Conservation (phyloP, 2,888 invertebrate species). For the Troides helena region DNA sequence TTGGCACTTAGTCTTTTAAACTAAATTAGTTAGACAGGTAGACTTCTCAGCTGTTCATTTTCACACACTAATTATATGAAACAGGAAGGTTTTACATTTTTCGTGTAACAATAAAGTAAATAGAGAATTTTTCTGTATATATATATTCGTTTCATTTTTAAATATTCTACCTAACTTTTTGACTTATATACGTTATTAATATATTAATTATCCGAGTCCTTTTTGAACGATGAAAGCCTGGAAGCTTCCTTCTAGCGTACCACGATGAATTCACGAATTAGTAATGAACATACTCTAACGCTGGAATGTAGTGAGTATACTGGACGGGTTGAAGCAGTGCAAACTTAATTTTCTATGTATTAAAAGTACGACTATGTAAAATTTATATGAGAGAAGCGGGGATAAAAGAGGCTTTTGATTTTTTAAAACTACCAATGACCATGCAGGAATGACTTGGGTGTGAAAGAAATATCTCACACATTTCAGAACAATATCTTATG, state of each 20-base stretch:
- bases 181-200: too few relatives aligned
- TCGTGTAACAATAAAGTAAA: too few relatives aligned
- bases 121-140: too few relatives aligned
- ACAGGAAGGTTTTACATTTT: too few relatives aligned
- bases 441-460: too few relatives aligned
- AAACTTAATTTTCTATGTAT: slow-evolving; percentile 18
- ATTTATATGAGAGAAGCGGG: slow-evolving; percentile 11
- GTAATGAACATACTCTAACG: slow-evolving; percentile 19
- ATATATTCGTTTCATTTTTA: too few relatives aligned
- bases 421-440: neutral
- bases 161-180: too few relatives aligned
- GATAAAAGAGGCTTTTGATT: neutral
- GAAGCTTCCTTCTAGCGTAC: neutral
- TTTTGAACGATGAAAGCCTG: neutral
- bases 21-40: neutral
- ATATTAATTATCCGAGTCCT: too few relatives aligned
- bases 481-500: too few relatives aligned
- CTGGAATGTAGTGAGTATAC: neutral
- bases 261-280: slow-evolving; percentile 18
- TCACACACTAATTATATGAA: too few relatives aligned
- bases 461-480: too few relatives aligned
- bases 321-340: slow-evolving; percentile 5
- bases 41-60: too few relatives aligned
- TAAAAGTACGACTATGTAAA: slow-evolving; percentile 6
- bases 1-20: slow-evolving; percentile 2